Percentiles rank a stretch among this genome's conserved stretches.
Conservation (phyloP, 2,113 vertebrate species). For the Chaetops frenatus region DNA sequence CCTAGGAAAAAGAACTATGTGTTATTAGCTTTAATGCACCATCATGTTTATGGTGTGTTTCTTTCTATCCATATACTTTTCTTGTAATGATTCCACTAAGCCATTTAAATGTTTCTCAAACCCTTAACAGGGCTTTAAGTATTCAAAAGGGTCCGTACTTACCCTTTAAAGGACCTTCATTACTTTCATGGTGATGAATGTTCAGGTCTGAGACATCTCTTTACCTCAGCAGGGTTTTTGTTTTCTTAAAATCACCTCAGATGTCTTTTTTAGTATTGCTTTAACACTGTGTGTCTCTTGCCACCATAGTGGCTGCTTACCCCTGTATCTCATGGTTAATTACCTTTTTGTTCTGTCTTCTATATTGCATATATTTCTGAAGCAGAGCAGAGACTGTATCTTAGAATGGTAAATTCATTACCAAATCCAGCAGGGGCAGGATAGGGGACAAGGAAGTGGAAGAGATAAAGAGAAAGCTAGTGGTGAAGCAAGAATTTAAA, state of each 20-base stretch:
- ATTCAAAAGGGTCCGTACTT: background rate
- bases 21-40: background rate
- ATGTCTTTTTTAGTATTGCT: background rate
- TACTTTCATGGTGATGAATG: background rate
- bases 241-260: background rate
- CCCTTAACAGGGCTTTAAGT: background rate
- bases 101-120: background rate
- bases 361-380: background rate
- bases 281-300: background rate
- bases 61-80: background rate
- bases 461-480: background rate
- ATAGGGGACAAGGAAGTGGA: background rate
- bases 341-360: background rate
- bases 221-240: background rate
- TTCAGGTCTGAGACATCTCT: background rate
- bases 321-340: background rate
- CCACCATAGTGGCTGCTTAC: background rate
- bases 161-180: background rate
- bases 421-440: background rate
- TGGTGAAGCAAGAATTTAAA: background rate
- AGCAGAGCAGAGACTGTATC: background rate
- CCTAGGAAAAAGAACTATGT: background rate
- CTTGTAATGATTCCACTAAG: background rate
- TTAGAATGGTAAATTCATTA: background rate
- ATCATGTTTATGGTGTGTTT: background rate